Base-by-base conservation (phyloP, 2,797 vertebrate species). In the Sebastes trivittatus region DNA sequence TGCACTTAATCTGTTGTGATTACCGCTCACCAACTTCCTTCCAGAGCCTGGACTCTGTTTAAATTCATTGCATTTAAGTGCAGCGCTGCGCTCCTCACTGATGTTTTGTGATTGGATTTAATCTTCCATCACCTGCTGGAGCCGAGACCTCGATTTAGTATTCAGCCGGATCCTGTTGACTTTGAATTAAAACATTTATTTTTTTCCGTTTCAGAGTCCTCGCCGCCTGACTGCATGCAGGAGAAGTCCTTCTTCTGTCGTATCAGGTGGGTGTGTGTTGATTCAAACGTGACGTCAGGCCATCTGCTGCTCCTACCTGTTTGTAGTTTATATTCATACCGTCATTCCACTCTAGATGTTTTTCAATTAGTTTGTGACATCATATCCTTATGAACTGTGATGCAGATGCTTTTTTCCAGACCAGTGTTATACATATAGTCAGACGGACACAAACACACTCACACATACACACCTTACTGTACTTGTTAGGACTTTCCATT, bases 241-340 rank as follows among this genome's bases (percentile, higher is more conserved):
- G 98, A 99, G 91, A 99, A 99, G 75, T 98, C 98, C 25, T 99
- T 99, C 92, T 99, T 99, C 90, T 99, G 98, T 84, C 98, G 97
- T 6, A 97, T 99, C 93, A 97, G 98, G 98, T 98, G 89, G 94
- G 96, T 92, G 59, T 59, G 8, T 70, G 25, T 55, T 38, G 68
- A 46, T 69, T 76, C 29, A 60, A 52, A 52, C 11, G 5, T 29
- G 2, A 5, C 10, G n/a, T 60, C 7, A 0, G 67, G 36, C 92
- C 93, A 94, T 91, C 93, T 94, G 93, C 81, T 85, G 61, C 83
- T 82, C 2, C 2, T 52, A 32, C 25, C 62, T 66, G 66, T 67
- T 62, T 68, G 34, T 76, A 9, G n/a, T 87, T 64, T 86, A 64
- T 88, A 94, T 93, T 92, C 85, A 93, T 85, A 6, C 56, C 54